Conservation (phyloP, 2,888 invertebrate genomes). For the Hedya salicella region DNA sequence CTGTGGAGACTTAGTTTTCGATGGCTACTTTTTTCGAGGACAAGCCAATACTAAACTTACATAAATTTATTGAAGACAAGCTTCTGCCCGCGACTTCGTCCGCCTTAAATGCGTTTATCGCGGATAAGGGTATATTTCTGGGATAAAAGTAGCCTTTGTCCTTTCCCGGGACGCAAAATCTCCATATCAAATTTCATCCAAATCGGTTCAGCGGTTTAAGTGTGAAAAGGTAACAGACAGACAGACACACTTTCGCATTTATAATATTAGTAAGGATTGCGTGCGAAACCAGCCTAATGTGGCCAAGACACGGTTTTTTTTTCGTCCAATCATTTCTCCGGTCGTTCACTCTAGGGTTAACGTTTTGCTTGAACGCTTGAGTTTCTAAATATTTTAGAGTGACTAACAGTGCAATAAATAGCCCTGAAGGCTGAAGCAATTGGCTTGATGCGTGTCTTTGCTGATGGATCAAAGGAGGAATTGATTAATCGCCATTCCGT, state of each 20-base stretch:
- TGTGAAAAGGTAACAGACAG: no score
- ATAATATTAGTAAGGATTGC: slow-evolving; percentile 21
- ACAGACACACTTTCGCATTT: slow-evolving; percentile 10
- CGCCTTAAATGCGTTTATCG: no score
- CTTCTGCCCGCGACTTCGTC: no score
- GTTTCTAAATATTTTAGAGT: background rate
- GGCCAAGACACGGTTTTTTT: slow-evolving; percentile 35
- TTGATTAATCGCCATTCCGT: slow-evolving; percentile 8
- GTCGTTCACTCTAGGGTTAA: slow-evolving; percentile 30
- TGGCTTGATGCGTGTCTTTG: slow-evolving; percentile 8
- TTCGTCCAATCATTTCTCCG: slow-evolving; percentile 13
- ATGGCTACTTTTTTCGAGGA: no score
- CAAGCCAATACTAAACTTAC: no score
- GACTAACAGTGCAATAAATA: slow-evolving; percentile 17
- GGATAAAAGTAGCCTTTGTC: no score
- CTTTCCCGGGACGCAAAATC: no score
- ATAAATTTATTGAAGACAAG: no score
- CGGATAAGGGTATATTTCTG: no score
- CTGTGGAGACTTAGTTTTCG: no score
- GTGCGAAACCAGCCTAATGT: slow-evolving; percentile 21
- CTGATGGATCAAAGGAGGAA: slow-evolving; percentile 18
- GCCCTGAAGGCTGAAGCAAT: slow-evolving; percentile 13
- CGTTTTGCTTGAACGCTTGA: background rate
- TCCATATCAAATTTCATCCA: no score
- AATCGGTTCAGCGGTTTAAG: no score